Evolutionary conservation across 1,140 invertebrate genomes (phyloP).

Genomic region (Delia radicum): DNA sequence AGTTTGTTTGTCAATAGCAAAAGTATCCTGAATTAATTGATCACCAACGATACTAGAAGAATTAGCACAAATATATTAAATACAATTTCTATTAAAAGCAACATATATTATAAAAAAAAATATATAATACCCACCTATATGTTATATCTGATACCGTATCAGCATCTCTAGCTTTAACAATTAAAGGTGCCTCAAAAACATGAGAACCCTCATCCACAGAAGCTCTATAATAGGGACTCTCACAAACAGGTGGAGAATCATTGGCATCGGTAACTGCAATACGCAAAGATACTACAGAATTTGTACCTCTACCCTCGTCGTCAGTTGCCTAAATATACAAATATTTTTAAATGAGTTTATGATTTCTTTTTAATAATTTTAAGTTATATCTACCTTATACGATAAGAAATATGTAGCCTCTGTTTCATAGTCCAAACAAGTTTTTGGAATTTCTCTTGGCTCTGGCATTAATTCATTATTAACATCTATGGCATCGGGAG

Average conservation of each 20-base stretch:
- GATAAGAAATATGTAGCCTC: slow-evolving; percentile 80
- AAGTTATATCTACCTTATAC: slow-evolving; percentile 69
- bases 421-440: slow-evolving; percentile 85
- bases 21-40: slow-evolving; percentile 43
- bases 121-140: slow-evolving; percentile 61
- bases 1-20: slow-evolving; percentile 47
- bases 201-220: slow-evolving; percentile 81
- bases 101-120: not conserved
- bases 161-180: slow-evolving; percentile 73
- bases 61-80: slow-evolving; percentile 11
- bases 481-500: slow-evolving; percentile 14
- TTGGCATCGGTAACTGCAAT: slow-evolving; percentile 81
- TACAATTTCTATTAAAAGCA: not conserved
- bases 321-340: too few relatives aligned
- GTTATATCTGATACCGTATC: slow-evolving; percentile 79
- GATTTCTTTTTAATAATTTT: not conserved
- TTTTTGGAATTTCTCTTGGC: slow-evolving; percentile 25
- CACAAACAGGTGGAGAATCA: slow-evolving; percentile 81
- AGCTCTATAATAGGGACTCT: slow-evolving; percentile 70
- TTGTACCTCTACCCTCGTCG: slow-evolving; percentile 75
- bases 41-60: slow-evolving; percentile 43
- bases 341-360: slow-evolving; percentile 49
- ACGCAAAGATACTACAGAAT: slow-evolving; percentile 73
- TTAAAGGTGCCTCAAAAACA: slow-evolving; percentile 76
- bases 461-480: slow-evolving; percentile 23